Conservation (phyloP, 2,113 vertebrate genomes). For the Indicator maculatus region DNA sequence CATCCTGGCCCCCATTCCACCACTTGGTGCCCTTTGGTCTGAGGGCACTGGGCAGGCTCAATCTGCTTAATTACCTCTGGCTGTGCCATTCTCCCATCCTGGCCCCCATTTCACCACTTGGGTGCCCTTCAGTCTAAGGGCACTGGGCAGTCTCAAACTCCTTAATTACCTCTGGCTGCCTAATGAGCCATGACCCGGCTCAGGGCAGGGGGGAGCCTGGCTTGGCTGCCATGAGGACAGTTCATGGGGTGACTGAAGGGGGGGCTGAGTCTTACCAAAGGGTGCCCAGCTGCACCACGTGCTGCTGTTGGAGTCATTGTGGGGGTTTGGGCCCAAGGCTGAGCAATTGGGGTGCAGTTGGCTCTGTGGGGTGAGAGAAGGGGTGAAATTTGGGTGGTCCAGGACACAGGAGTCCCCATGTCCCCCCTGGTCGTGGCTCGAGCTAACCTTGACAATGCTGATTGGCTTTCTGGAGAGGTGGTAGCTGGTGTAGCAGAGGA, state of each 20-base stretch:
- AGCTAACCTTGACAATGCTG: conserved; percentile 93
- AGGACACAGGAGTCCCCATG: too few relatives aligned
- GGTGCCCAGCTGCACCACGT: conserved; percentile 93
- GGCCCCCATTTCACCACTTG: neutral
- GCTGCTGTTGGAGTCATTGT: conserved; percentile 81
- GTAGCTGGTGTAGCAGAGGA: conserved; percentile 91
- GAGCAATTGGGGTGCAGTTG: conserved; percentile 94
- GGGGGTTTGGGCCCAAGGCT: conserved; percentile 39
- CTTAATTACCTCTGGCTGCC: conserved; percentile 35
- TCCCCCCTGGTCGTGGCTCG: neutral
- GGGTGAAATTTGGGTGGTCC: neutral
- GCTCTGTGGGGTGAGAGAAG: conserved; percentile 75
- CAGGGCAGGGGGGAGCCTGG: neutral
- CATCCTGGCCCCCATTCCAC: neutral
- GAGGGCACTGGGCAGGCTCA: neutral
- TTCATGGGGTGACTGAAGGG: neutral
- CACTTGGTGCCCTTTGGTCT: neutral
- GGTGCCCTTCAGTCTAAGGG: neutral
- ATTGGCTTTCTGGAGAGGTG: conserved; percentile 97
- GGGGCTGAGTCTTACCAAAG: conserved; percentile 82
- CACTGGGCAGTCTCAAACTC: neutral
- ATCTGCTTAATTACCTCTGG: conserved; percentile 15
- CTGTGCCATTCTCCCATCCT: neutral
- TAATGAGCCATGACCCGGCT: neutral
- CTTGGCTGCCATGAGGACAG: rapidly evolving